Conservation (phyloP, 64 coral and sea anemone genomes). For the Actinia tenebrosa region DNA sequence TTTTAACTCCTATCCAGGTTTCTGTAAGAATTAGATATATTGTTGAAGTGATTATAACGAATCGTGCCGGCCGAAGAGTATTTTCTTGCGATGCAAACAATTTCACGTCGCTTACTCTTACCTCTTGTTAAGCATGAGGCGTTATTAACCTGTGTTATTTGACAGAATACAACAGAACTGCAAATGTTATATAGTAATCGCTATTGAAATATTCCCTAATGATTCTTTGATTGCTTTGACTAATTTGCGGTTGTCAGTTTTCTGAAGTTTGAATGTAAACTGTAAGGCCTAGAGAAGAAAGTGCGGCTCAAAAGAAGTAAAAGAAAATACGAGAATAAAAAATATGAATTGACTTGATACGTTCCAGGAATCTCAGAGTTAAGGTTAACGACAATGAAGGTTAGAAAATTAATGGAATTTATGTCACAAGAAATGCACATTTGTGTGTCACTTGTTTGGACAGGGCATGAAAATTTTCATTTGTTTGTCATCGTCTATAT, state of each 20-base stretch:
- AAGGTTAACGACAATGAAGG: not conserved
- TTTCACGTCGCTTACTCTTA: no score
- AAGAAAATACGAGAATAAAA: not conserved
- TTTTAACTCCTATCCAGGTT: not conserved
- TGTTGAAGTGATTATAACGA: not conserved
- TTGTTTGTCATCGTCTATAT: not conserved
- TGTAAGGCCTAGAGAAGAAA: not conserved
- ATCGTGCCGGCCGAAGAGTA: not conserved
- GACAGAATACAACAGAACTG: conserved; percentile 9
- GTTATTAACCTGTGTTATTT: not conserved
- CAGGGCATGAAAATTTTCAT: not conserved
- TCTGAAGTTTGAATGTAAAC: not conserved
- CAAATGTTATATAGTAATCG: not conserved
- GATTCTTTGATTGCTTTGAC: not conserved
- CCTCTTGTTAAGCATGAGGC: no score
- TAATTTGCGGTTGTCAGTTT: conserved; percentile 12
- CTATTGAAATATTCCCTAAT: conserved; percentile 1
- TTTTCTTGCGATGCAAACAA: not conserved
- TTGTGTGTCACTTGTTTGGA: not conserved
- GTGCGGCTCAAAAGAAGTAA: not conserved
- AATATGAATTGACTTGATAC: not conserved
- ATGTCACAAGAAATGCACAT: not conserved
- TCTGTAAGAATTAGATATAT: not conserved
- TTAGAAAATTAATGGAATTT: not conserved
- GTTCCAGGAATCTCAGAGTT: not conserved